Evolutionary conservation across 2,797 vertebrate species (phyloP), one percentile per base, ranked within the genome.

Genomic region (Neopelma chrysocephalum): DNA sequence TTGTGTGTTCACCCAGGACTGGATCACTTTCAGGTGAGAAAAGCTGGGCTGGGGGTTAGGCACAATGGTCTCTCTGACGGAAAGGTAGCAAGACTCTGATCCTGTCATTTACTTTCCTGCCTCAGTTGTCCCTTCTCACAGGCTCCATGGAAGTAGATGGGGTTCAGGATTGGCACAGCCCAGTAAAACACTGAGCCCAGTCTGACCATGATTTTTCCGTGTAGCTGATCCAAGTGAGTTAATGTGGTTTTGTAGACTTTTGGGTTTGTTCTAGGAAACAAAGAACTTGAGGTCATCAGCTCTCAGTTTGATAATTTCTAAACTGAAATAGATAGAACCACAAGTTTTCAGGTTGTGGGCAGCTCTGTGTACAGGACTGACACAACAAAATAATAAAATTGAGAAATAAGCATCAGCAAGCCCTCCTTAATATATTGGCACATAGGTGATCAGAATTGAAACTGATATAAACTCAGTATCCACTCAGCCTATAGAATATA

Each of bases 91-190:
- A 70, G 45, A 10, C 16, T 32, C 45, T 77, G 38, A 17, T 29
- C 40, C 19, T 64, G 23, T 65, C 53, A 36, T 36, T 92, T 80
- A 4, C 47, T 79, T 58, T 84, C 26, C 32, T 66, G 11, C 10
- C 51, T 87, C 51, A 7, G 20, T 34, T 3, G 0, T 36, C 20
- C 21, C 15, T 78, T 79, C 25, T 78, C 34, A 36, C 29, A 81
- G 38, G 23, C 16, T 62, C 19, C 1, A 2, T 0, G 0, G 32
- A 58, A 31, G 1, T 3, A 19, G 7, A 22, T 27, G 12, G 23
- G 6, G 6, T 82, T 65, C 0, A 1, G 12, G 27, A 82, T 26
- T 27, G 53, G 8, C 50, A 47, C 23, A 75, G 11, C 23, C 18
- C 45, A 43, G 21, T 65, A 50, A 65, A 91, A 88, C 25, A 22